Base-by-base conservation (phyloP, 2,797 vertebrate genomes). In the Falco biarmicus region DNA sequence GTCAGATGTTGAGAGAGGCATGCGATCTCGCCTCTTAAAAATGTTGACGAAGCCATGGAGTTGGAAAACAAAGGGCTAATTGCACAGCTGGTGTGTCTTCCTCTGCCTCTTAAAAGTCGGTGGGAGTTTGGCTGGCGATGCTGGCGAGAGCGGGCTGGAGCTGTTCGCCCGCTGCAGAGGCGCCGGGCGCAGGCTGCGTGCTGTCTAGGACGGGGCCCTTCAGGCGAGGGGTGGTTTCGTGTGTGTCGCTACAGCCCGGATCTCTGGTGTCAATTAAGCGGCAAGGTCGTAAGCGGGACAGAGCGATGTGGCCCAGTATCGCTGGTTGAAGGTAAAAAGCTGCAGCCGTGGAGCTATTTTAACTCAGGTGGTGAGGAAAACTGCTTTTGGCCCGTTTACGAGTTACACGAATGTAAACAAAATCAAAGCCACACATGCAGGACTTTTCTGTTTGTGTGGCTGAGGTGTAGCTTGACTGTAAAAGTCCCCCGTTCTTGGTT, bases 51-150 rank as follows among this genome's bases (percentile, higher is more conserved):
- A 97, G 92, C 89, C 93, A n/a, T 47, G 84, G 93, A 88, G 91
- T 61, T 89, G 84, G 84, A 90, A 93, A 95, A 93, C 94, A 89
- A 96, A 91, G 95, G 93, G 65, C 82, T 96, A 76, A 94, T 94
- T 95, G 95, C 86, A 91, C 94, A 95, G 83, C 86, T 92, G 84
- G 66, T 82, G 51, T 9, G 39, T 63, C 69, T 93, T 91, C 89
- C 63, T 79, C 54, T 84, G 81, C 87, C 89, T 77, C 34, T 53
- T 31, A 14, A 3, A 39, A 92, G 68, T 74, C 86, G 5, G 43
- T 10, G 48, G 68, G 88, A 91, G 68, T 77, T 84, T 13, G 53
- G 65, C 83, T 21, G 83, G 13, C 0, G 39, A 1, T 28, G 68
- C 60, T 15, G 61, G 70, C 0, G 2, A 29, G 69, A 69, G 57